phyloP scores from a whole-genome alignment of 2,888 invertebrate species.

The Mamestra brassicae region DNA sequence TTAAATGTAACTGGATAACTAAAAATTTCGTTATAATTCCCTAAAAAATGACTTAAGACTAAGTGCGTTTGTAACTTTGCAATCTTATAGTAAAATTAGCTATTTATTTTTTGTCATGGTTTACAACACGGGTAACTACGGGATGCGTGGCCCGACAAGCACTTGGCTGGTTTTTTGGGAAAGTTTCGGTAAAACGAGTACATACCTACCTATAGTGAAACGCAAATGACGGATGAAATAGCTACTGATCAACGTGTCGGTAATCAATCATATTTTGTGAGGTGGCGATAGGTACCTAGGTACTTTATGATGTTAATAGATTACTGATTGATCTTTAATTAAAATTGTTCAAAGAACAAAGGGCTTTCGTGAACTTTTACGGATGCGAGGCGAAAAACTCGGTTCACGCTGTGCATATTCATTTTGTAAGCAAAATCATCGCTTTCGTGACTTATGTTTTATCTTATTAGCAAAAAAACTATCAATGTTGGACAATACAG shows the following conservation, averaged over 20 bases:
- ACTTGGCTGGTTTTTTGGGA: slow-evolving; percentile 5
- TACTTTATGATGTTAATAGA: slow-evolving; percentile 14
- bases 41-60: too few species aligned
- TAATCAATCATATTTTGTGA: slow-evolving; percentile 55
- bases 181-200: slow-evolving; percentile 27
- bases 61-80: too few species aligned
- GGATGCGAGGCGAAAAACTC: not conserved
- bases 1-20: too few species aligned
- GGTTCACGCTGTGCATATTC: not conserved
- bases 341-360: slow-evolving; percentile 3
- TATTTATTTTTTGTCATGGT: too few species aligned
- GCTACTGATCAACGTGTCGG: slow-evolving; percentile 38
- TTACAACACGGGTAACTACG: too few species aligned
- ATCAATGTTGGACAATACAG: too few species aligned
- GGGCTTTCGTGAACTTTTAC: not conserved
- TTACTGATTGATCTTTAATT: slow-evolving; percentile 35
- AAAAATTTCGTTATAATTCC: too few species aligned
- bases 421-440: not conserved
- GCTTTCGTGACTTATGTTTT: not conserved
- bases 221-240: slow-evolving; percentile 35
- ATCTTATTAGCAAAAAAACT: not conserved
- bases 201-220: slow-evolving; percentile 3
- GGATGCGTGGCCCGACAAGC: too few species aligned
- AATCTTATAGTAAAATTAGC: too few species aligned
- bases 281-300: slow-evolving; percentile 40